A percentile compares a stretch with the other conserved stretches of the same genome.
These are phyloP conservation scores for Chironomus striatipennis DNA, from an alignment of 1,140 invertebrate species.

Conservation along the genomic window DNA sequence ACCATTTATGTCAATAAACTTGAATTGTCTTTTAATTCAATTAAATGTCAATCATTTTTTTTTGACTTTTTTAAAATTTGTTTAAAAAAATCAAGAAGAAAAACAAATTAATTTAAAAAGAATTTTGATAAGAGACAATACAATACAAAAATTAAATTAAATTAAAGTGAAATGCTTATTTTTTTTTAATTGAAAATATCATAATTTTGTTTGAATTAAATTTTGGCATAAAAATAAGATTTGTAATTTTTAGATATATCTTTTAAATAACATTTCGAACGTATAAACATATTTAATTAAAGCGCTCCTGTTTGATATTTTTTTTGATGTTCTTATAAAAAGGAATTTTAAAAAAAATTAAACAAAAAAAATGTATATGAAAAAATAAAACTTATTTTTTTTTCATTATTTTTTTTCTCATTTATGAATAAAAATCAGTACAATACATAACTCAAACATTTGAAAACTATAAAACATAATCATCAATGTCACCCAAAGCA, in stretches of 20 bases:
- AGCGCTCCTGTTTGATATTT: slow-evolving; percentile 27
- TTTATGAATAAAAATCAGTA: not conserved
- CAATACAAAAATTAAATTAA: too few species aligned
- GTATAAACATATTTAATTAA: slow-evolving; percentile 25
- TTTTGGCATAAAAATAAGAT: slow-evolving; percentile 20
- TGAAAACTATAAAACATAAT: not conserved
- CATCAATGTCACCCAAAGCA: slow-evolving; percentile 25
- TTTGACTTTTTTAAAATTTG: not conserved
- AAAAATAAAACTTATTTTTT: not conserved
- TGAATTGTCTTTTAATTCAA: too few species aligned
- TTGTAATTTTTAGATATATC: not conserved
- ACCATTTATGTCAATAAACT: too few species aligned
- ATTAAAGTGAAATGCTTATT: not conserved
- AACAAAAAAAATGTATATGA: not conserved
- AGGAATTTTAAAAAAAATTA: not conserved
- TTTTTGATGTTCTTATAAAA: slow-evolving; percentile 3
- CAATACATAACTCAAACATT: not conserved
- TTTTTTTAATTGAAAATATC: too few species aligned
- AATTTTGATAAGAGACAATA: too few species aligned
- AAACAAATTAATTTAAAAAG: too few species aligned
- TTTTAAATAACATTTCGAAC: not conserved
- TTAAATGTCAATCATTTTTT: not conserved
- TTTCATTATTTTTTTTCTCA: not conserved
- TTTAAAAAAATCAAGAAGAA: not conserved
- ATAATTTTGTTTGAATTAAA: not conserved